Percentiles rank a stretch among this genome's conserved stretches.
These are phyloP conservation scores for Euzophera pinguis DNA, from an alignment of 2,888 invertebrate species.

Conservation along the genomic window DNA sequence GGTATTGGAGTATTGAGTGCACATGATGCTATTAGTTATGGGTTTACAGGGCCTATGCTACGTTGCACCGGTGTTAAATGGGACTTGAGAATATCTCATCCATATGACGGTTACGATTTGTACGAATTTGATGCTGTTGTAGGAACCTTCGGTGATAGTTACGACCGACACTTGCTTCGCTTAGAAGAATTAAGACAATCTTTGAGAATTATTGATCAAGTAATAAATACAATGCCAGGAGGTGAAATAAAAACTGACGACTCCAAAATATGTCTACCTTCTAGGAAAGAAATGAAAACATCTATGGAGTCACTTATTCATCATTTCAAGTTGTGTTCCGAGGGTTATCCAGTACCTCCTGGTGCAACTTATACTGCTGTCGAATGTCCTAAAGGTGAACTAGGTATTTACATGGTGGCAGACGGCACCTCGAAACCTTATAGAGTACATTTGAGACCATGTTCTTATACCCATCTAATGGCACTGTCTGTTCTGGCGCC, in stretches of 20 bases:
- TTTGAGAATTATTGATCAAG: conserved; percentile 87
- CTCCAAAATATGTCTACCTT: conserved; percentile 87
- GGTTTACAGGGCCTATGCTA: conserved; percentile 86
- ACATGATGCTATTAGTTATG: conserved; percentile 87
- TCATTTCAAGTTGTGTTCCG: conserved; percentile 92
- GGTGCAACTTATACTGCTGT: conserved; percentile 89
- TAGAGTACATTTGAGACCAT: conserved; percentile 80
- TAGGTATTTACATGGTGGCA: conserved; percentile 92
- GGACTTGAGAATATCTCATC: conserved; percentile 90
- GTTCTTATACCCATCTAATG: conserved; percentile 81
- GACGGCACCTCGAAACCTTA: conserved; percentile 90
- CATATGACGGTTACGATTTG: conserved; percentile 91
- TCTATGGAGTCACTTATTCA: conserved; percentile 94
- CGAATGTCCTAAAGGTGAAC: conserved; percentile 93
- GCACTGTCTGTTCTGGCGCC: conserved; percentile 82
- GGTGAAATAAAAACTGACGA: conserved; percentile 91
- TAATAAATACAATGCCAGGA: conserved; percentile 89
- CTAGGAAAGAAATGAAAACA: conserved; percentile 89
- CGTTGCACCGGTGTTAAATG: conserved; percentile 91
- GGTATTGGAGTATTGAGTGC: conserved; percentile 87
- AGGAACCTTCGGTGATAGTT: conserved; percentile 90
- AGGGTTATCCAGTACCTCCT: conserved; percentile 91
- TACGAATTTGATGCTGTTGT: conserved; percentile 92
- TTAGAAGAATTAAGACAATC: conserved; percentile 88
- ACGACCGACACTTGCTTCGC: conserved; percentile 87